A percentile compares a stretch with the other conserved stretches of the same genome.
Conservation (phyloP, 1,140 invertebrate species). For the Macrobrachium rosenbergii region DNA sequence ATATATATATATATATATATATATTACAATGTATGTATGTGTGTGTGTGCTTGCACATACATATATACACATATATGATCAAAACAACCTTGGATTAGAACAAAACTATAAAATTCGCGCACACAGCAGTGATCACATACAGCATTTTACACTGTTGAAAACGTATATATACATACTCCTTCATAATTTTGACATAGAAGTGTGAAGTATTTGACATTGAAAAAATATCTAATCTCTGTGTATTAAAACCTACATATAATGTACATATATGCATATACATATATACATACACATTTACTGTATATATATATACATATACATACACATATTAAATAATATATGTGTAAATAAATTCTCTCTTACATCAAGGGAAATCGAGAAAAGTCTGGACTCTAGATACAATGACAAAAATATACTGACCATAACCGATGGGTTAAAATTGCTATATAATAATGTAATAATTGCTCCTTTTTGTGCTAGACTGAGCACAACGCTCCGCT, state of each 20-base stretch:
- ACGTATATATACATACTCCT: too few species aligned
- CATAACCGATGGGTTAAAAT: constrained; percentile 10
- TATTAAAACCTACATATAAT: constrained; percentile 4
- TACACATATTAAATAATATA: constrained; percentile 22
- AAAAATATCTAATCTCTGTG: too few species aligned
- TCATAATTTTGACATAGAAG: too few species aligned
- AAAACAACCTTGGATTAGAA: not conserved
- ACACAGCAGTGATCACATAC: constrained; percentile 1
- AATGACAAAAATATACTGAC: constrained; percentile 20
- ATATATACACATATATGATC: constrained; percentile 7
- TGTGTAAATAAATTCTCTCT: constrained; percentile 11
- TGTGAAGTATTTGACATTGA: too few species aligned
- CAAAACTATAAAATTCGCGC: not conserved
- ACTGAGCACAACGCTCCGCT: too few species aligned
- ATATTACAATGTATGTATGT: not conserved
- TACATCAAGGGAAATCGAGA: constrained; percentile 17
- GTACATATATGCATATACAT: not conserved
- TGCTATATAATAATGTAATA: constrained; percentile 9
- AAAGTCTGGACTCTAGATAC: constrained; percentile 30
- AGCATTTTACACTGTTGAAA: too few species aligned
- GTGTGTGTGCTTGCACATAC: not conserved
- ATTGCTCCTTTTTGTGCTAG: too few species aligned
- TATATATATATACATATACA: constrained; percentile 21
- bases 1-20: not conserved
- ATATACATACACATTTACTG: constrained; percentile 8